Evolutionary conservation across 1,140 invertebrate genomes (phyloP), one percentile per base, ranked within the genome.

Genomic region (Periplaneta americana): DNA sequence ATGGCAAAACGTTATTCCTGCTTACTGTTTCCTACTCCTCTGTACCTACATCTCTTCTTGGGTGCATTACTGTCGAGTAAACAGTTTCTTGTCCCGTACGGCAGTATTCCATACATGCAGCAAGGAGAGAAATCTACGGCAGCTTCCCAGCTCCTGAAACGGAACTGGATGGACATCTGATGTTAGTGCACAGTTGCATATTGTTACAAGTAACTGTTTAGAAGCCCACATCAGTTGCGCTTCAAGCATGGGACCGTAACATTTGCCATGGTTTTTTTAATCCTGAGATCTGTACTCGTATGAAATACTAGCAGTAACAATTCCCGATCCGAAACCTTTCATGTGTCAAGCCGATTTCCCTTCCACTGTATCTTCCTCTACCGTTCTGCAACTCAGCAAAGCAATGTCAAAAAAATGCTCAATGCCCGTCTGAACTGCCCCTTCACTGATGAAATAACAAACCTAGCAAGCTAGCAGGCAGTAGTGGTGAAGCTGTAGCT

Each of bases 351-450:
- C 34, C 34, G 66, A 34, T 79, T 66, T 48, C 66, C 32, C n/a
- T 15, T 34, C n/a, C 82, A 57, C 31, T 35, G 2, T 57, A 32
- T 57, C 33, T 39, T 33, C 18, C 79, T 39, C 33, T 33, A 32
- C 74, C 35, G 48, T 66, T 75, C 79, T 81, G 74, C 36, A 35
- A 80, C 75, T 84, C 84, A 85, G 84, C 84, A 85, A 86, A 86
- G 85, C 80, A 85, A 86, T 85, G 84, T 84, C 84, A 86, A 86
- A 85, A 48, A 28, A 28, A 80, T 33, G 48, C 22, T 66, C 48
- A 66, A n/a, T 66, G 48, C 48, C 48, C 22, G 22, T 66, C 48
- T n/a, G n/a, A n/a, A 66, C 39, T 18, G n/a, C 39, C 17, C 48
- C 22, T 22, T 66, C 28, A 66, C 48, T 66, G 48, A 66, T 66